Conservation (phyloP, 2,113 vertebrate species). For the Rhinoptilus africanus region DNA sequence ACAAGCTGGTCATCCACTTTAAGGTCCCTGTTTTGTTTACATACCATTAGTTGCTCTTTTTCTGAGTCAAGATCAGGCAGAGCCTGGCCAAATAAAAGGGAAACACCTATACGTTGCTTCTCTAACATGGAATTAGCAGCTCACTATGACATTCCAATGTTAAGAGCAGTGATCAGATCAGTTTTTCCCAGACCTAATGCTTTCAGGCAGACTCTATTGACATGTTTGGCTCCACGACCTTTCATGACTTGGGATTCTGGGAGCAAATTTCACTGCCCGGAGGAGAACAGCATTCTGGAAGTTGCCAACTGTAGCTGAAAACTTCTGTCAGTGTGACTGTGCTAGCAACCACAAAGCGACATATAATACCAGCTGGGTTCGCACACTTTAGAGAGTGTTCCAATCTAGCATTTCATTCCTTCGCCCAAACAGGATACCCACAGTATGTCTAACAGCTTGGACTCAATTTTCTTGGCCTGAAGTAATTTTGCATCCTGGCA, state of each 20-base stretch:
- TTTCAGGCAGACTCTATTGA: background rate
- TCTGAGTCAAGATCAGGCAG: background rate
- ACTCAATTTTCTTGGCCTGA: constrained; percentile 1
- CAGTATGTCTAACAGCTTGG: constrained; percentile 6
- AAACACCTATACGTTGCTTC: background rate
- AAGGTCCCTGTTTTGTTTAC: fast-evolving
- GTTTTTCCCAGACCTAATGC: background rate
- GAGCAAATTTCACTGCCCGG: background rate
- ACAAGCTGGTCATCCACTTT: background rate
- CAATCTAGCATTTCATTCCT: background rate
- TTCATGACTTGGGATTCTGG: background rate
- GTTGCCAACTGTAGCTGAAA: background rate
- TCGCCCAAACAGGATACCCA: constrained; percentile 2
- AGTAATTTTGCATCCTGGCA: constrained; percentile 9
- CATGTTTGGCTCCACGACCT: background rate
- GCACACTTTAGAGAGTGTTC: background rate
- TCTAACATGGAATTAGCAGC: background rate
- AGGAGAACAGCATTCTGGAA: background rate
- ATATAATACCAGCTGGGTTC: background rate
- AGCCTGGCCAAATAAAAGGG: background rate
- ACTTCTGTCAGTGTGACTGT: background rate
- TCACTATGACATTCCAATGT: background rate
- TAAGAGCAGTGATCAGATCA: background rate
- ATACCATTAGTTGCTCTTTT: background rate
- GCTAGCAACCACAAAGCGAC: constrained; percentile 28